Percentiles rank a stretch among this genome's conserved stretches.
Evolutionary conservation across 2,888 invertebrate species (phyloP).

Genomic region (Andrena dorsata): DNA sequence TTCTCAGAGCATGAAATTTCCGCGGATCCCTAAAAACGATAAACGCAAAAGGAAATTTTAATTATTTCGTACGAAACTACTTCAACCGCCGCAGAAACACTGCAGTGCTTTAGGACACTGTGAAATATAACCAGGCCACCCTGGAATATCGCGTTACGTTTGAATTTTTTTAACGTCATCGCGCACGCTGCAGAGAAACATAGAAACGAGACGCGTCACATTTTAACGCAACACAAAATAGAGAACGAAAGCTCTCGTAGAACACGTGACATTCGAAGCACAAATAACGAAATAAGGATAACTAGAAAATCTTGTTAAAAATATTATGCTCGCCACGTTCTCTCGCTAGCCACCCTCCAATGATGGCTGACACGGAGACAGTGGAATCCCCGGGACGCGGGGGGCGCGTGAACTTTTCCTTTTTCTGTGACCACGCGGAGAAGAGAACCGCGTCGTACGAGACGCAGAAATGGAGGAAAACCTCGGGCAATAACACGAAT

Average conservation of each 20-base stretch:
- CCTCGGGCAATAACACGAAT: neutral
- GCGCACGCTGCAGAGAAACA: neutral
- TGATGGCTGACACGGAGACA: neutral
- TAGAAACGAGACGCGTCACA: neutral
- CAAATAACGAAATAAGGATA: neutral
- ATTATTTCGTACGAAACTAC: neutral
- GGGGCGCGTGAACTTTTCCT: neutral
- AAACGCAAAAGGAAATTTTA: neutral
- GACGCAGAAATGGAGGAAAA: neutral
- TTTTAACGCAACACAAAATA: neutral
- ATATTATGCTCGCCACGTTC: neutral
- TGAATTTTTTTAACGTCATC: neutral
- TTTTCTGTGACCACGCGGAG: neutral
- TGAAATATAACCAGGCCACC: neutral
- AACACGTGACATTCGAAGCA: neutral
- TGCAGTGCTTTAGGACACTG: neutral
- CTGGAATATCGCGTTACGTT: neutral
- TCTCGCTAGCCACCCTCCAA: neutral
- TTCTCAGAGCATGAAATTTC: neutral
- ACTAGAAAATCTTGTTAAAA: neutral
- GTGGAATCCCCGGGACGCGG: neutral
- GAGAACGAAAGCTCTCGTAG: neutral
- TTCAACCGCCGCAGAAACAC: neutral
- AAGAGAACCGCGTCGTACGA: neutral
- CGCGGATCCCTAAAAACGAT: neutral